Conservation (phyloP, 2,888 invertebrate species). For the Brachyptera putata region DNA sequence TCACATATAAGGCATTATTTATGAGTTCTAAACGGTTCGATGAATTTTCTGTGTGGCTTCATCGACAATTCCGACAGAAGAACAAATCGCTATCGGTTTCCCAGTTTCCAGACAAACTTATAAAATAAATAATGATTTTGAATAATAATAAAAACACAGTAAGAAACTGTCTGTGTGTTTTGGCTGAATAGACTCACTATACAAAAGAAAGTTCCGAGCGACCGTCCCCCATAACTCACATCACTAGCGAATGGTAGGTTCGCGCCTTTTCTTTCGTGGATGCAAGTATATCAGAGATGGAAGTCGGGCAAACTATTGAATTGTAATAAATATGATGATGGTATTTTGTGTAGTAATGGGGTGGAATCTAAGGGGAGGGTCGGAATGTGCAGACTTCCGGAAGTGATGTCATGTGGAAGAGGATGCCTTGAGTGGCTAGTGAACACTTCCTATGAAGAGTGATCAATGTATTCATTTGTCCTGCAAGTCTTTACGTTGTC, state of each 20-base stretch:
- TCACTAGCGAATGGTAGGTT: no score
- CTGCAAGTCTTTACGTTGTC: neutral
- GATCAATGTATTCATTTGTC: slow-evolving; percentile 9
- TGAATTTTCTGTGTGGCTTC: slow-evolving; percentile 15
- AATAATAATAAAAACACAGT: neutral
- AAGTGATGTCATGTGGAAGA: slow-evolving; percentile 1
- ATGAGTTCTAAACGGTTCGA: slow-evolving; percentile 17
- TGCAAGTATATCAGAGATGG: neutral
- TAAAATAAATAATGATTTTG: neutral
- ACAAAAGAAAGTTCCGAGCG: no score
- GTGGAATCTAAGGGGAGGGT: neutral
- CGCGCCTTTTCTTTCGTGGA: no score
- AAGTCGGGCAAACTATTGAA: slow-evolving; percentile 14
- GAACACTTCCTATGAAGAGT: slow-evolving; percentile 7
- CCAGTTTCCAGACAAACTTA: slow-evolving; percentile 19
- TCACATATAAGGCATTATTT: slow-evolving; percentile 18
- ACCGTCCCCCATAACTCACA: no score
- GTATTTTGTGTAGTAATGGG: neutral
- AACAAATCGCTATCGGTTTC: slow-evolving; percentile 22
- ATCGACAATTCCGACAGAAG: slow-evolving; percentile 18
- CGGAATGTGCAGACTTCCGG: neutral
- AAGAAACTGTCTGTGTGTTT: no score
- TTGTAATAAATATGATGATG: slow-evolving; percentile 14
- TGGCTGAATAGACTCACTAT: no score
- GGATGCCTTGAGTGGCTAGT: neutral